Evolutionary conservation across 2,888 invertebrate genomes (phyloP).

Genomic region (Petrolisthes cinctipes): DNA sequence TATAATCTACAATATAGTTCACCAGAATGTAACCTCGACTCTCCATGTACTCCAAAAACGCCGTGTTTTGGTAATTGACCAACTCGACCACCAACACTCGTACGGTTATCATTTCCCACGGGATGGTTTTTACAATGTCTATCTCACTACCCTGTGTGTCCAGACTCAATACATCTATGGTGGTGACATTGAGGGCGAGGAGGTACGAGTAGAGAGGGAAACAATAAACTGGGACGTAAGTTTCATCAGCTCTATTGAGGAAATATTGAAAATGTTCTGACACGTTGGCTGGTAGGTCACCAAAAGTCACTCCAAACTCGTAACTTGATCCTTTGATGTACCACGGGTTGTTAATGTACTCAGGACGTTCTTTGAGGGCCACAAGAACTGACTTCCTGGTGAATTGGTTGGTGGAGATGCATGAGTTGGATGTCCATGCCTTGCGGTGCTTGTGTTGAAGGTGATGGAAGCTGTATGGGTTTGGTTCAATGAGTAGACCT

Average conservation of each 20-base stretch:
- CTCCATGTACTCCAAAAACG: constrained; percentile 13
- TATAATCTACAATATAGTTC: constrained; percentile 1
- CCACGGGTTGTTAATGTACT: neutral
- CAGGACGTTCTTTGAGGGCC: neutral
- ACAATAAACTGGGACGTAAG: constrained; percentile 68
- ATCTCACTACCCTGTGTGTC: constrained; percentile 74
- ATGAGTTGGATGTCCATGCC: constrained; percentile 35
- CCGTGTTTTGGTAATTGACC: neutral
- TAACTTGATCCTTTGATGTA: constrained; percentile 22
- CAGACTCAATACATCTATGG: constrained; percentile 73
- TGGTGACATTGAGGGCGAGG: constrained; percentile 71
- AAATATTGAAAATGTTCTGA: too few relatives aligned
- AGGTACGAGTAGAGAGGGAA: constrained; percentile 73
- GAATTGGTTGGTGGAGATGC: constrained; percentile 16
- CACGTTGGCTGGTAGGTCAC: neutral
- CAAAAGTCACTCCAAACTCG: constrained; percentile 4
- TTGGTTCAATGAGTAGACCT: constrained; percentile 48
- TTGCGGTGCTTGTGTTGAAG: constrained; percentile 38
- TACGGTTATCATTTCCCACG: constrained; percentile 72
- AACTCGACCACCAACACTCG: constrained; percentile 67
- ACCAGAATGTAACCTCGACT: constrained; percentile 10
- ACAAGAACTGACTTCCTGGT: constrained; percentile 24
- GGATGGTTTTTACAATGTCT: constrained; percentile 73
- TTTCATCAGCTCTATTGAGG: neutral
- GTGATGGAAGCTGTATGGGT: constrained; percentile 21